phyloP scores from a whole-genome alignment of 2,113 vertebrate genomes.

The Anguilla rostrata region DNA sequence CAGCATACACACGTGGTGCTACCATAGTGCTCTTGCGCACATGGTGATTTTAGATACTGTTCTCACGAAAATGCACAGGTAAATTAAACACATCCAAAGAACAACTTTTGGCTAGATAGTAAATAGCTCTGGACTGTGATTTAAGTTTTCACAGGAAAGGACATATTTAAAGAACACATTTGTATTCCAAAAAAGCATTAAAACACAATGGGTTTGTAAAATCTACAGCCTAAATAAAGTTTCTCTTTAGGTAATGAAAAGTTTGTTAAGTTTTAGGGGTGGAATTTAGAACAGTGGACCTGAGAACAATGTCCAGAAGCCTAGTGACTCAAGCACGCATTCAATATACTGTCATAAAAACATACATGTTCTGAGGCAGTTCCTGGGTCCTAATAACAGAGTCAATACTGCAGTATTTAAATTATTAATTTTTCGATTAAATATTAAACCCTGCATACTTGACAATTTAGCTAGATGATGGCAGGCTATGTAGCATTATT shows the following conservation, averaged over 20 bases:
- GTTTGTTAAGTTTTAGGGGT: not conserved
- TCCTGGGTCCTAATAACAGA: not conserved
- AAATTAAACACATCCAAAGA: not conserved
- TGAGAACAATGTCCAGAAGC: no score
- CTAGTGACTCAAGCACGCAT: not conserved
- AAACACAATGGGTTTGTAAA: no score
- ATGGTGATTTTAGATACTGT: no score
- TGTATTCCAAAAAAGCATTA: no score
- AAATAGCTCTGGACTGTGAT: not conserved
- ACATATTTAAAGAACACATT: not conserved
- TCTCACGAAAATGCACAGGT: no score
- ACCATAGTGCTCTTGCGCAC: no score
- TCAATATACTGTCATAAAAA: not conserved
- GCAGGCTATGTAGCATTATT: not conserved
- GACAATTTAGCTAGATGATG: not conserved
- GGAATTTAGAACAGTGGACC: no score
- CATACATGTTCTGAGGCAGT: not conserved
- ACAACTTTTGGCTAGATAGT: not conserved
- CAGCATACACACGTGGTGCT: no score
- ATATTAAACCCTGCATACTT: slow-evolving; percentile 1
- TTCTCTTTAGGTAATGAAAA: not conserved
- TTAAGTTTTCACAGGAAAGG: not conserved
- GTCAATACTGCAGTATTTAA: slow-evolving; percentile 9
- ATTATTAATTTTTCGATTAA: not conserved
- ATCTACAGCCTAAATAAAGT: no score